Percentiles rank a stretch among this genome's conserved stretches.
These are phyloP conservation scores for Drosophila quinaria DNA, from an alignment of 2,888 invertebrate genomes.

Conservation along the genomic window DNA sequence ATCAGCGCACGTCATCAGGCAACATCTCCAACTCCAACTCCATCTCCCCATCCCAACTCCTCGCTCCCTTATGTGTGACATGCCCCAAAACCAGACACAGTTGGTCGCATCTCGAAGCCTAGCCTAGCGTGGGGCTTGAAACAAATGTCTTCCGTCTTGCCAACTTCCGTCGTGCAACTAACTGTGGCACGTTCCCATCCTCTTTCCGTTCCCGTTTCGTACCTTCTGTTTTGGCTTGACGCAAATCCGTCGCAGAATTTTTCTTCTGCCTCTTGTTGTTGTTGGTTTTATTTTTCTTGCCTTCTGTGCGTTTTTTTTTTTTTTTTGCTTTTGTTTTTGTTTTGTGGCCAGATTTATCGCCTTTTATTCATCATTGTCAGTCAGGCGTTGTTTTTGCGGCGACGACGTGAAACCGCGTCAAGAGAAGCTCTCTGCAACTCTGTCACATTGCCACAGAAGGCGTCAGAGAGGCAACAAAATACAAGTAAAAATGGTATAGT, in stretches of 20 bases:
- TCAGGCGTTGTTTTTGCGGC: constrained; percentile 69
- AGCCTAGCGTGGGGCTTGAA: constrained; percentile 47
- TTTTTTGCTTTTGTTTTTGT: constrained; percentile 22
- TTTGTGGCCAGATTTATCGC: constrained; percentile 72
- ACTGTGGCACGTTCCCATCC: constrained; percentile 8
- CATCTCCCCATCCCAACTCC: neutral
- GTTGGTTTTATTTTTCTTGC: constrained; percentile 15
- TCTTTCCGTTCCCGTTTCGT: constrained; percentile 4
- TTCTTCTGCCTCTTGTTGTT: constrained; percentile 20
- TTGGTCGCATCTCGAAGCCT: constrained; percentile 29
- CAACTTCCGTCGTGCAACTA: constrained; percentile 53
- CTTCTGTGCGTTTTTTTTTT: constrained; percentile 17
- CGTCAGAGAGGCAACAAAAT: neutral
- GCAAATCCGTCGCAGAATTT: constrained; percentile 63
- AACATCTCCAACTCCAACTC: constrained; percentile 18
- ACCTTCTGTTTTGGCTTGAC: constrained; percentile 51
- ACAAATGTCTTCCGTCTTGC: constrained; percentile 75
- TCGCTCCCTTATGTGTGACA: constrained; percentile 1
- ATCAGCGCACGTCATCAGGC: constrained; percentile 68
- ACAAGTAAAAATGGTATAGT: neutral
- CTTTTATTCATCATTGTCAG: constrained; percentile 81
- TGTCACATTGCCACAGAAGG: neutral
- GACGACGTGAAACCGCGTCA: constrained; percentile 73
- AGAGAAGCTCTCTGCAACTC: constrained; percentile 13
- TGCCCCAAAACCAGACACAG: constrained; percentile 32